Evolutionary conservation across 2,888 invertebrate species (phyloP).

Genomic region (Cantharis nigra): DNA sequence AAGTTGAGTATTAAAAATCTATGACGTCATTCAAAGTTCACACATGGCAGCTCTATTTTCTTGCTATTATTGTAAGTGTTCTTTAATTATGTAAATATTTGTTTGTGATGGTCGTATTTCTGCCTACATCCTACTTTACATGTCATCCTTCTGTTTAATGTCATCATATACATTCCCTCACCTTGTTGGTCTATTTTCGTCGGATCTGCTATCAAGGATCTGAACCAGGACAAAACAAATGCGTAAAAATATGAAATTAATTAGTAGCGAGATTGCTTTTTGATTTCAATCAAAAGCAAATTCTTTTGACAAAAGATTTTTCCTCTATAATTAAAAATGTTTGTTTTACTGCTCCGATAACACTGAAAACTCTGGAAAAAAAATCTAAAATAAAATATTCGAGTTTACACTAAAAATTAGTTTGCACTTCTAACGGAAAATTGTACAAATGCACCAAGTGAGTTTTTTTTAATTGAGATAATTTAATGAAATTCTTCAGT

Average conservation of each 20-base stretch:
- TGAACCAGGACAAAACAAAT: not conserved
- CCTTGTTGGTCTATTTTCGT: not conserved
- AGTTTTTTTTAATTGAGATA: not conserved
- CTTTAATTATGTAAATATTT: not conserved
- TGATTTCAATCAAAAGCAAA: not conserved
- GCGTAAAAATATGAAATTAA: not conserved
- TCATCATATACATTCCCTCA: not conserved
- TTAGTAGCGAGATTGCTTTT: not conserved
- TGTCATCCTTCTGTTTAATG: not conserved
- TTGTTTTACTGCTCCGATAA: not conserved
- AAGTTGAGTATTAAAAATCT: not conserved
- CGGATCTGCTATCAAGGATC: not conserved
- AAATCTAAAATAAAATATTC: not conserved
- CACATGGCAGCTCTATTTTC: not conserved
- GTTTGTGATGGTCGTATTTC: not conserved
- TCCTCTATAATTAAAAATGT: not conserved
- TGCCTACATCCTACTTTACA: not conserved
- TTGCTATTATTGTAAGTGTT: not conserved
- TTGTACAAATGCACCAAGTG: not conserved
- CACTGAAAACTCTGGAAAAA: not conserved
- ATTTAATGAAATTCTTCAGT: not conserved
- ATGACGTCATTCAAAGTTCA: not conserved
- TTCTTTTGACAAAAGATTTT: not conserved
- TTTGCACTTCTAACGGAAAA: not conserved
- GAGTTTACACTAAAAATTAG: not conserved